Conservation (phyloP, 2,888 invertebrate species). For the Drosophila mimica region DNA sequence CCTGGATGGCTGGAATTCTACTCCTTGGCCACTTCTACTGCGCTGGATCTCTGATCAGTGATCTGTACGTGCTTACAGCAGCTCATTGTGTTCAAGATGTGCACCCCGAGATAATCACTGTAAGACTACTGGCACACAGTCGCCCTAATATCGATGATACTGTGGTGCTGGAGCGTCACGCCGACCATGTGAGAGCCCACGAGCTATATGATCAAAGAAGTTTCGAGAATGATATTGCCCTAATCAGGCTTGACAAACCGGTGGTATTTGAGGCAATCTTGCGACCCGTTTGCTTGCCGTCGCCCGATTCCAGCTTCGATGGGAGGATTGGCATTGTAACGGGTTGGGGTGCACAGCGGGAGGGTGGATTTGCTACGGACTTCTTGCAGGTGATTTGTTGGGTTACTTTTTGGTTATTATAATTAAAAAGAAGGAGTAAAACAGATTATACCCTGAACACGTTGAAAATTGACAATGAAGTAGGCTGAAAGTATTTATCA, state of each 20-base stretch:
- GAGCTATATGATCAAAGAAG: constrained; percentile 89
- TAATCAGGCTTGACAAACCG: constrained; percentile 88
- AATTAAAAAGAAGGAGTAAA: neutral
- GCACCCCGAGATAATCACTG: constrained; percentile 86
- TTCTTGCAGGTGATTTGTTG: constrained; percentile 88
- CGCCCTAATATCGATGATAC: constrained; percentile 84
- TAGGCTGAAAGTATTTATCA: neutral
- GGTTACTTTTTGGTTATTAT: neutral
- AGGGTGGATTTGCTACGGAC: constrained; percentile 88
- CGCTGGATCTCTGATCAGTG: constrained; percentile 90
- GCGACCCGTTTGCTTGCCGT: constrained; percentile 91
- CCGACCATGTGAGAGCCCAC: constrained; percentile 86
- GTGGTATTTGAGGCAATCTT: constrained; percentile 87
- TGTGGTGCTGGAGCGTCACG: constrained; percentile 65
- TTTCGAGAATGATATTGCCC: constrained; percentile 93
- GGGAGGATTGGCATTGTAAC: constrained; percentile 86
- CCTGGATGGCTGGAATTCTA: constrained; percentile 89
- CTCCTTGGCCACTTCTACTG: constrained; percentile 88
- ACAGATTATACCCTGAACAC: neutral
- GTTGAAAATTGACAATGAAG: neutral
- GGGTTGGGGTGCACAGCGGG: constrained; percentile 91
- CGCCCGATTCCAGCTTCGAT: constrained; percentile 70
- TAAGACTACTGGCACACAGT: constrained; percentile 90
- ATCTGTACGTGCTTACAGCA: constrained; percentile 90
- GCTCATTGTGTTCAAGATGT: constrained; percentile 90